Conservation (phyloP, 1,140 invertebrate species). For the Vanessa atalanta region DNA sequence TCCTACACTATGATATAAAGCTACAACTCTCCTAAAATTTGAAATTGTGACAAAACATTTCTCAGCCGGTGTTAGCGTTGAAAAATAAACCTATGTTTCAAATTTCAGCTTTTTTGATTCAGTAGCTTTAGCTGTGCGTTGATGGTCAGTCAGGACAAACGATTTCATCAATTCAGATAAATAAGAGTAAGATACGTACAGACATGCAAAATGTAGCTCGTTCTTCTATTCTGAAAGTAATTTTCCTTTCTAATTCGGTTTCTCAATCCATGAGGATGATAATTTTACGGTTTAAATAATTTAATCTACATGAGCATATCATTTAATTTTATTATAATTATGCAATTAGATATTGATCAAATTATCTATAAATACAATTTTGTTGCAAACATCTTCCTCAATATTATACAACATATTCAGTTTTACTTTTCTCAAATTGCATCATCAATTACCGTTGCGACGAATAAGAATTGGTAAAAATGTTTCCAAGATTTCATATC, state of each 20-base stretch:
- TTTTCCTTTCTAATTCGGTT: neutral
- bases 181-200: neutral
- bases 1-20: no score
- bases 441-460: neutral
- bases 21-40: no score
- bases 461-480: no score
- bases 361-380: conserved; percentile 1
- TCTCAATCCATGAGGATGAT: neutral
- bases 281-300: neutral
- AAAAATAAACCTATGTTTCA: no score
- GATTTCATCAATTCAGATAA: neutral
- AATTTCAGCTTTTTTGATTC: no score
- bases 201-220: neutral
- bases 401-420: neutral
- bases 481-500: no score
- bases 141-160: no score
- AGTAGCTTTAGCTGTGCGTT: neutral
- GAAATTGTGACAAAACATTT: no score
- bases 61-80: no score
- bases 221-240: neutral
- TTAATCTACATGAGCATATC: neutral
- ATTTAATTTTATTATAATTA: conserved; percentile 1
- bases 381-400: conserved; percentile 2
- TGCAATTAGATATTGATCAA: neutral
- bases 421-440: neutral